Conservation (phyloP, 1,140 invertebrate genomes). For the Melitaea cinxia region DNA sequence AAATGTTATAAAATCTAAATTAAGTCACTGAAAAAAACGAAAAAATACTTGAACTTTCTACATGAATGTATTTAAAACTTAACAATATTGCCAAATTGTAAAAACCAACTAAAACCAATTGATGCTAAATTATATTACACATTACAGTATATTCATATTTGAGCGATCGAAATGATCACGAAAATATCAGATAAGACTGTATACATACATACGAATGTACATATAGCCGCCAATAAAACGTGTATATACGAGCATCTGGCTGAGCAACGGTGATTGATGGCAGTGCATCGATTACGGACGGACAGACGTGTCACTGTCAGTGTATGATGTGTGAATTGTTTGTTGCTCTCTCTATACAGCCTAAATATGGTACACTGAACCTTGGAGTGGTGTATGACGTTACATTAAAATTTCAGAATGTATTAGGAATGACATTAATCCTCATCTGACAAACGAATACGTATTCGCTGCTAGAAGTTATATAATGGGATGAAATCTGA, state of each 20-base stretch:
- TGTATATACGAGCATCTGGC: constrained; percentile 15
- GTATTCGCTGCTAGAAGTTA: background rate
- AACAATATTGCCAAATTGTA: too few species aligned
- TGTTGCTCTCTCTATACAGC: constrained; percentile 7
- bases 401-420: constrained; percentile 1
- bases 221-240: background rate
- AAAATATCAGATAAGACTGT: too few species aligned
- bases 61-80: too few species aligned
- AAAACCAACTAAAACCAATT: too few species aligned
- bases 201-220: background rate
- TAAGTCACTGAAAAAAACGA: too few species aligned
- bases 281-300: constrained; percentile 41
- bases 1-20: too few species aligned
- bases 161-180: too few species aligned
- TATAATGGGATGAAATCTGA: too few species aligned
- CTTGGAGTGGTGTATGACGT: background rate
- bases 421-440: background rate
- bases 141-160: too few species aligned
- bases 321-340: constrained; percentile 22
- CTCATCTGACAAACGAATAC: background rate
- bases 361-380: background rate
- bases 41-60: too few species aligned
- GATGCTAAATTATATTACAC: too few species aligned
- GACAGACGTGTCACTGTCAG: constrained; percentile 19
- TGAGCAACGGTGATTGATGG: constrained; percentile 44